Evolutionary conservation across 1,140 invertebrate species (phyloP).

Genomic region (Globodera ellingtonae): DNA sequence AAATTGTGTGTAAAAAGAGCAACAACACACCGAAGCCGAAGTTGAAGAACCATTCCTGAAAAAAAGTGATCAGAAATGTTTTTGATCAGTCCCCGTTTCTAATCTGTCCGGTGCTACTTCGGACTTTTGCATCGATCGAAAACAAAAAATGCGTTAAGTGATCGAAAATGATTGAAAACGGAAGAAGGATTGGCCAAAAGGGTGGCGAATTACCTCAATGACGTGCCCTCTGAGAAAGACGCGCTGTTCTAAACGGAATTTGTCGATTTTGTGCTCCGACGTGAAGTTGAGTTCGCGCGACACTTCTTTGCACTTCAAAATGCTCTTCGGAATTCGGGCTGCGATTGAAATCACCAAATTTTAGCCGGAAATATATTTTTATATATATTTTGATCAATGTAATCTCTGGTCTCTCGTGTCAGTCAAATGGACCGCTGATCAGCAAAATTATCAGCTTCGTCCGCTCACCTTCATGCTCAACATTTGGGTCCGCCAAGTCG

Average conservation of each 20-base stretch:
- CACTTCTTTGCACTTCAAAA: conserved; percentile 90
- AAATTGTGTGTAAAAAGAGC: not conserved
- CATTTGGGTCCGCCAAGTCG: conserved; percentile 85
- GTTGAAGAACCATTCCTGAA: conserved; percentile 94
- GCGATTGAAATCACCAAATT: conserved; percentile 32
- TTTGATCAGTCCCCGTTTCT: too few relatives aligned
- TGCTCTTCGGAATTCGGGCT: conserved; percentile 91
- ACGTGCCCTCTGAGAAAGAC: conserved; percentile 75
- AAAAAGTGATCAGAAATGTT: not conserved
- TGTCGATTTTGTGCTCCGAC: conserved; percentile 90
- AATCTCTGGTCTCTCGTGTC: too few relatives aligned
- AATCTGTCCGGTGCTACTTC: too few relatives aligned
- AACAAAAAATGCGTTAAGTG: too few relatives aligned
- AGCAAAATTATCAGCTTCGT: not conserved
- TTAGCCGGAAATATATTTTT: not conserved
- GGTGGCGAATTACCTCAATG: conserved; percentile 67
- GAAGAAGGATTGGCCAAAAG: too few relatives aligned
- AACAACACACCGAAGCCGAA: conserved; percentile 78
- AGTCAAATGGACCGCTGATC: too few relatives aligned
- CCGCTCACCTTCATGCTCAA: conserved; percentile 80
- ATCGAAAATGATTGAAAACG: too few relatives aligned
- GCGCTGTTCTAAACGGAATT: conserved; percentile 93
- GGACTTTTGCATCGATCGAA: too few relatives aligned
- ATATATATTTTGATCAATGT: not conserved
- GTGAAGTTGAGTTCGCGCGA: conserved; percentile 98